Conservation (phyloP, 2,113 vertebrate genomes). For the Bostrychus sinensis region DNA sequence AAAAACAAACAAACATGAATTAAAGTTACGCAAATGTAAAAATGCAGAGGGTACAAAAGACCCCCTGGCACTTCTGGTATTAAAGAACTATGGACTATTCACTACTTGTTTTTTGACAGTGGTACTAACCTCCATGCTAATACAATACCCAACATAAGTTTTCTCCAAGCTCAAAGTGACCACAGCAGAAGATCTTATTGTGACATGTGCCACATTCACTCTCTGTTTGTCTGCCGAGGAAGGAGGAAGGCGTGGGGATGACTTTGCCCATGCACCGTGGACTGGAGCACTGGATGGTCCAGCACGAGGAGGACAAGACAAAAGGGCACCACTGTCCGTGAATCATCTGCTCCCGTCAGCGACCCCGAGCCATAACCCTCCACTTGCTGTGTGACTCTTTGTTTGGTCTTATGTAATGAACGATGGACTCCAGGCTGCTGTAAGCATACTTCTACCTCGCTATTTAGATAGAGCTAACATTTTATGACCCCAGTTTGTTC, state of each 20-base stretch:
- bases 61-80: too few species aligned
- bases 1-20: too few species aligned
- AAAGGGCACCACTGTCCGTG: slow-evolving; percentile 73
- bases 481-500: slow-evolving; percentile 26
- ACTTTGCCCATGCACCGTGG: slow-evolving; percentile 65
- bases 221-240: slow-evolving; percentile 40
- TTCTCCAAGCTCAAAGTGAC: slow-evolving; percentile 39
- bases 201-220: slow-evolving; percentile 62
- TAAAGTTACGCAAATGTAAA: too few species aligned
- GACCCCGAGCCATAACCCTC: slow-evolving; percentile 72
- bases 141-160: slow-evolving; percentile 7
- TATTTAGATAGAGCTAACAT: slow-evolving; percentile 55
- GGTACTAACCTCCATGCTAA: not conserved
- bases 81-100: too few species aligned
- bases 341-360: slow-evolving; percentile 79
- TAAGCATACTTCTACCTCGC: slow-evolving; percentile 58
- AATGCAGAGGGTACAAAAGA: too few species aligned
- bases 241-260: slow-evolving; percentile 50
- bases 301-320: slow-evolving; percentile 71
- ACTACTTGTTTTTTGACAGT: too few species aligned
- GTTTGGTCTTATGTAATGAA: slow-evolving; percentile 72
- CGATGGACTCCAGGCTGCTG: slow-evolving; percentile 56
- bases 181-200: slow-evolving; percentile 42
- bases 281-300: slow-evolving; percentile 64
- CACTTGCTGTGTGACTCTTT: slow-evolving; percentile 66